Evolutionary conservation across 2,113 vertebrate genomes (phyloP).

Genomic region (Microtus montanus): DNA sequence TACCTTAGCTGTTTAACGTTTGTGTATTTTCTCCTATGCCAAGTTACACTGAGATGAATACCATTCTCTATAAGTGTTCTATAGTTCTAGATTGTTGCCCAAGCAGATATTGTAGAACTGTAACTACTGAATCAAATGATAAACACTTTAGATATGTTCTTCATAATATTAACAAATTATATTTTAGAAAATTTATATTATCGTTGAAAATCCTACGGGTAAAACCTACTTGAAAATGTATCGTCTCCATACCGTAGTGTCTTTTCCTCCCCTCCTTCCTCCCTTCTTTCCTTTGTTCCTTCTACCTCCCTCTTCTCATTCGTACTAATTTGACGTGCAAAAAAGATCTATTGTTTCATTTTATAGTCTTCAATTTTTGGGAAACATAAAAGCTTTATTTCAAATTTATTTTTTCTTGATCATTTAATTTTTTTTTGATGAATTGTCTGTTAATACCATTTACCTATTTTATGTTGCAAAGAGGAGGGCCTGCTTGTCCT

Average conservation of each 20-base stretch:
- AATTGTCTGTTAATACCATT: conserved; percentile 7
- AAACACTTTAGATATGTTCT: not conserved
- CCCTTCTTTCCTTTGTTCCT: not conserved
- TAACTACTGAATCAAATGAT: not conserved
- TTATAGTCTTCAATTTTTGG: not conserved
- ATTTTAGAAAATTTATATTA: conserved; percentile 4
- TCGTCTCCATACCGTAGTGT: not conserved
- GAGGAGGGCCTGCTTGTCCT: too few relatives aligned
- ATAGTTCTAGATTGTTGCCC: not conserved
- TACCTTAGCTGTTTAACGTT: not conserved
- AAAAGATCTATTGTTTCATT: not conserved
- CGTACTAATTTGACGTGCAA: not conserved
- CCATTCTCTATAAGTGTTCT: not conserved
- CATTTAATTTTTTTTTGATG: not conserved
- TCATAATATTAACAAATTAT: not conserved
- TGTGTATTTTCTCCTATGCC: not conserved
- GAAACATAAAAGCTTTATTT: conserved; percentile 22
- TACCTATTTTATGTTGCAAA: not conserved
- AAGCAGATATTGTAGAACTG: not conserved
- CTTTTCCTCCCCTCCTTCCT: not conserved
- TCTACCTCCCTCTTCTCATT: not conserved
- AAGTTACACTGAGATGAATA: conserved; percentile 21
- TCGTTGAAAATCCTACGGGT: not conserved
- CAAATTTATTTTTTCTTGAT: not conserved
- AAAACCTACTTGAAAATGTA: not conserved